Base-by-base conservation (phyloP, 2,113 vertebrate genomes). In the Recurvirostra avosetta region DNA sequence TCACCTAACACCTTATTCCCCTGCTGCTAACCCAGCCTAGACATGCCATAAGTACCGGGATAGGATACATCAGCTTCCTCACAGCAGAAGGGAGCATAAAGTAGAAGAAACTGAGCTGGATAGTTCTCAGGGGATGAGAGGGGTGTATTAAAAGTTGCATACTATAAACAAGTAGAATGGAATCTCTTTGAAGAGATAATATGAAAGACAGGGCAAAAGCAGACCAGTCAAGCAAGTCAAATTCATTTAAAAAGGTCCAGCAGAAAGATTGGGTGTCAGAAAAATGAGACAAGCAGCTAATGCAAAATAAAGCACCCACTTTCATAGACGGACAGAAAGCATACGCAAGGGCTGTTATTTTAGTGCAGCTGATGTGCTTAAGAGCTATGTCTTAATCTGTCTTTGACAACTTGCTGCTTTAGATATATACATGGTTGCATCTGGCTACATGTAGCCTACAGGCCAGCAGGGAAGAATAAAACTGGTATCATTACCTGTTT, bases 231-330 rank as follows among this genome's bases (percentile, higher is more conserved):
- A 77, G 55, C 40, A 66, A 50, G 23, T 50, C 23, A 50, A 50
- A 77, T 71, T 84, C 3, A 88, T 68, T 94, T 68, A 0, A 45
- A 90, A 90, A 92, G 52, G 76, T 88, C 61, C 73, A 86, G 29
- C 9, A 6, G 52, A 76, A 92, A 84, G 47, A 66, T 9, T 56
- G 4, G 49, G 62, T 61, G 90, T 93, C 55, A 66, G 68, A 83
- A 86, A 88, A 93, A 93, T 0, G 3, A 95, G 86, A 79, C 67
- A 88, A 92, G 67, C 65, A 93, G 85, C 74, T 93, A 92, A 93
- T 58, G 40, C 67, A 83, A 93, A 94, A 43, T 79, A 93, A 68
- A 94, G 78, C 53, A 92, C n/a, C 34, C 55, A 40, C 75, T 87
- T 92, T 74, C 19, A 30, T 13, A 70, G 68, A 58, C 1, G 1